phyloP scores from a whole-genome alignment of 2,113 vertebrate genomes.

The Oxyura jamaicensis region DNA sequence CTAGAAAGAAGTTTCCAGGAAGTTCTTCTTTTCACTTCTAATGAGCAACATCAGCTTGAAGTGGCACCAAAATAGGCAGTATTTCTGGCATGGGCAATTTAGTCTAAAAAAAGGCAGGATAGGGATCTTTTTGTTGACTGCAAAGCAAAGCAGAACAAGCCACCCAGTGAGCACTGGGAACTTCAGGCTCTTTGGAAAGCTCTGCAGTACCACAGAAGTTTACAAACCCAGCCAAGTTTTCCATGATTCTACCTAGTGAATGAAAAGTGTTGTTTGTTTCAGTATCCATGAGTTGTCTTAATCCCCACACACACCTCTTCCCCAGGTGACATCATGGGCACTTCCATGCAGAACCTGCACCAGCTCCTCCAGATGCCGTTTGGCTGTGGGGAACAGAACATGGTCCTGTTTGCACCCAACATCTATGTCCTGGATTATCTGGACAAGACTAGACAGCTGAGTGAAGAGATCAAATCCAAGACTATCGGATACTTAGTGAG shows the following conservation, averaged over 20 bases:
- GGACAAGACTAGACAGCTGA: constrained; percentile 83
- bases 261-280: neutral
- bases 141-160: neutral
- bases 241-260: neutral
- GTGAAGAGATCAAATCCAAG: constrained; percentile 68
- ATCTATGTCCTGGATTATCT: constrained; percentile 89
- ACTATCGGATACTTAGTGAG: constrained; percentile 77
- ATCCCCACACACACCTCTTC: neutral
- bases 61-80: neutral
- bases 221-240: neutral
- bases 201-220: neutral
- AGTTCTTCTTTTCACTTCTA: neutral
- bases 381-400: constrained; percentile 93
- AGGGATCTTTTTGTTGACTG: neutral
- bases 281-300: neutral
- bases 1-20: neutral
- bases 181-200: neutral
- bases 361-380: constrained; percentile 86
- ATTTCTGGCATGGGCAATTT: neutral
- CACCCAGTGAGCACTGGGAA: neutral
- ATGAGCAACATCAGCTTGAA: neutral
- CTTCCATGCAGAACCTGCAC: constrained; percentile 82
- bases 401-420: constrained; percentile 87
- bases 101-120: neutral
- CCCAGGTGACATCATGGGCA: constrained; percentile 87